phyloP scores from a whole-genome alignment of 2,888 invertebrate genomes.

The Hofmannophila pseudospretella region DNA sequence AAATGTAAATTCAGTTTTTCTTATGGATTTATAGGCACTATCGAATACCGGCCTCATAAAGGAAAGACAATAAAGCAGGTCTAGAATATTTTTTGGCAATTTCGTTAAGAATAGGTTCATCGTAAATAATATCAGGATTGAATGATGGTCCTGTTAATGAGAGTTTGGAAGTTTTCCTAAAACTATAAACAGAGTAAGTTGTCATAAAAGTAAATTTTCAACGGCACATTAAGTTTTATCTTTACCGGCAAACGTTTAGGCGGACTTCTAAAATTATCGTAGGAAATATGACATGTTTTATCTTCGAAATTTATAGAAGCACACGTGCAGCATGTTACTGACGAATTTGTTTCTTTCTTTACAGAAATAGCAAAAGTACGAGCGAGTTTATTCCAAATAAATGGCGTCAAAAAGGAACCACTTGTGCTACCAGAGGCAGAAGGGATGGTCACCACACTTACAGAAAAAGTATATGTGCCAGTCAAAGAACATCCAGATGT shows the following conservation, averaged over 20 bases:
- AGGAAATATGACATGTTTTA: constrained; percentile 44
- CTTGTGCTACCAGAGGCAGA: constrained; percentile 93
- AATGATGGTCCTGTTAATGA: background rate
- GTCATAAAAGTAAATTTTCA: constrained; percentile 24
- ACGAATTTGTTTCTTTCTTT: constrained; percentile 61
- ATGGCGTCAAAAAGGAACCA: constrained; percentile 97
- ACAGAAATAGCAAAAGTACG: constrained; percentile 99
- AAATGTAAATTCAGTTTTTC: too few species aligned
- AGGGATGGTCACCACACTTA: constrained; percentile 93
- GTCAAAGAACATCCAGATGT: constrained; percentile 99
- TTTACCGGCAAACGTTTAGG: constrained; percentile 44
- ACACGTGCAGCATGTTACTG: constrained; percentile 29
- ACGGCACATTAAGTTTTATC: constrained; percentile 50
- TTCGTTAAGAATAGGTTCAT: too few species aligned
- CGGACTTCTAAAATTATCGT: constrained; percentile 45
- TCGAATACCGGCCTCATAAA: too few species aligned
- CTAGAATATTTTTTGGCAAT: too few species aligned
- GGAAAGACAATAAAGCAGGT: too few species aligned
- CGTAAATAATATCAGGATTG: background rate
- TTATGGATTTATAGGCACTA: too few species aligned
- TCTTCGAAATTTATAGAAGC: constrained; percentile 42
- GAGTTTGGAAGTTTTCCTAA: background rate
- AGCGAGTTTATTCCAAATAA: constrained; percentile 98
- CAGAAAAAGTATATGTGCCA: constrained; percentile 99
- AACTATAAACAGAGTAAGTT: background rate